Conservation (phyloP, 1,140 invertebrate genomes). For the Argopecten irradians region DNA sequence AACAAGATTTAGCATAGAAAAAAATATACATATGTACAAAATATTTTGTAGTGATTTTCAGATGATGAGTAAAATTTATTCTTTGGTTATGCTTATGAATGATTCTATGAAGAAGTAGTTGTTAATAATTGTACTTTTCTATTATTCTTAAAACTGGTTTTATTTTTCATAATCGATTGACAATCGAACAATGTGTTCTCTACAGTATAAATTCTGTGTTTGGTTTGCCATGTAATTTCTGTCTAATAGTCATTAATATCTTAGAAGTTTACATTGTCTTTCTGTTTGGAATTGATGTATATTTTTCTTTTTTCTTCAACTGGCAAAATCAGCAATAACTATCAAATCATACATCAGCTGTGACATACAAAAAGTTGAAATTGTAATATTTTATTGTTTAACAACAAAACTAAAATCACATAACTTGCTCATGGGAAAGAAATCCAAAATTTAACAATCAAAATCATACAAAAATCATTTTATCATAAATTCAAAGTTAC, state of each 20-base stretch:
- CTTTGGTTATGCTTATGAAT: background rate
- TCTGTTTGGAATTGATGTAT: background rate
- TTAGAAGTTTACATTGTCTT: too few relatives aligned
- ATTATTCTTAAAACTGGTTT: background rate
- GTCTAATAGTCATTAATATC: too few relatives aligned
- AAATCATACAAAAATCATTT: background rate
- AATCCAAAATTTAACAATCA: background rate
- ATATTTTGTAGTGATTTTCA: background rate
- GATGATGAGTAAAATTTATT: background rate
- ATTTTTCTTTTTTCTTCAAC: background rate
- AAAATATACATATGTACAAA: background rate
- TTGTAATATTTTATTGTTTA: background rate
- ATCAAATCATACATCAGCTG: background rate
- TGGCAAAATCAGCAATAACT: background rate
- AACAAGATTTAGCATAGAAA: background rate
- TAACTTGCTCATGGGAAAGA: background rate
- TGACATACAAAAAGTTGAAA: background rate
- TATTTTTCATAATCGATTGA: slow-evolving; percentile 4
- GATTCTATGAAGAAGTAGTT: background rate
- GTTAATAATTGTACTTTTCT: background rate
- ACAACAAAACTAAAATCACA: background rate
- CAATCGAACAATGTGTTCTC: background rate
- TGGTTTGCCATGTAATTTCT: background rate
- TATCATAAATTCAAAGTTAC: background rate
- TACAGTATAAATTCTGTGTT: background rate